Percentiles rank a stretch among this genome's conserved stretches.
Conservation (phyloP, 2,113 vertebrate genomes). For the Melanerpes formicivorus region DNA sequence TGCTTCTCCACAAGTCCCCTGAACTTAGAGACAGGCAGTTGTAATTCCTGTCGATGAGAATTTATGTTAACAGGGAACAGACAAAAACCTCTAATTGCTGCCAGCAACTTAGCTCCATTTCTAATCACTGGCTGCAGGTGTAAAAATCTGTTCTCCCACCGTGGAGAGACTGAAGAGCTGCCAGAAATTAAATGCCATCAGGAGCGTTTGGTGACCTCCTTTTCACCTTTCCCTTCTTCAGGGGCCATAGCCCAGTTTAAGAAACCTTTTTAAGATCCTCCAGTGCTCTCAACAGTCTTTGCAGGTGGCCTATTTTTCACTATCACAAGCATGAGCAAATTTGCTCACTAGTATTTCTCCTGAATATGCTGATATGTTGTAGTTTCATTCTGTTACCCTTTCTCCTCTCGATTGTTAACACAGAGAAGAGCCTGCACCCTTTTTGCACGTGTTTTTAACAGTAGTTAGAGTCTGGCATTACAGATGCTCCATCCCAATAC, state of each 20-base stretch:
- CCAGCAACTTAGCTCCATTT: not conserved
- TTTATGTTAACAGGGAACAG: not conserved
- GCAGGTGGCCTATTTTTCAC: not conserved
- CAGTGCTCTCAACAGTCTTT: not conserved
- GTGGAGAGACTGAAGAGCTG: not conserved
- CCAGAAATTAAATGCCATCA: not conserved
- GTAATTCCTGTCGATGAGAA: not conserved
- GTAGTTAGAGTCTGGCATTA: not conserved
- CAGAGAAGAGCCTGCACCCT: accelerated
- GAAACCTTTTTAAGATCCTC: not conserved
- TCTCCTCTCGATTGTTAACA: not conserved
- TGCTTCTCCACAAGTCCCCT: not conserved
- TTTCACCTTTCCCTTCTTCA: not conserved
- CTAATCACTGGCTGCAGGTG: not conserved
- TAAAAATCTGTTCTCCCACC: not conserved
- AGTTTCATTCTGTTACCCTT: not conserved
- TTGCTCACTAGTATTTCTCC: not conserved
- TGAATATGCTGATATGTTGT: not conserved
- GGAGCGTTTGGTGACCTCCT: not conserved
- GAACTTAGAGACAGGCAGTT: not conserved
- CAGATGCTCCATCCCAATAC: not conserved
- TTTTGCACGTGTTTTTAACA: not conserved
- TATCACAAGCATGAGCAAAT: not conserved
- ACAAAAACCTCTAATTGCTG: not conserved
- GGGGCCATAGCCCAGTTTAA: not conserved